Conservation (phyloP, 2,888 invertebrate species). For the Parelbella ahira region DNA sequence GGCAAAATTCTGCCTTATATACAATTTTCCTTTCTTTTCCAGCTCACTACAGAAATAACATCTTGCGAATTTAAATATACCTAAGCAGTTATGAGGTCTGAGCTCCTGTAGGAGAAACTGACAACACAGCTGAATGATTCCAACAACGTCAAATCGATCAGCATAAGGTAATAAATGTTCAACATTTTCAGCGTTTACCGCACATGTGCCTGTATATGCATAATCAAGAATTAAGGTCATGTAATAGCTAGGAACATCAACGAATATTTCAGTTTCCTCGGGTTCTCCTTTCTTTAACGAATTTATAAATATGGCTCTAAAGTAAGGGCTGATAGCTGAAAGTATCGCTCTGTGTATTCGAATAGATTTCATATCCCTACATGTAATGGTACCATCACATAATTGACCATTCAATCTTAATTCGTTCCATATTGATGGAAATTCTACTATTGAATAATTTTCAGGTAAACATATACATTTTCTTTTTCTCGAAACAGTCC, state of each 20-base stretch:
- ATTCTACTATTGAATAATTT: slow-evolving; percentile 81
- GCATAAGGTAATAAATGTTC: slow-evolving; percentile 85
- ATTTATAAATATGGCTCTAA: slow-evolving; percentile 86
- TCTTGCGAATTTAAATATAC: slow-evolving; percentile 85
- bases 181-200: slow-evolving; percentile 83
- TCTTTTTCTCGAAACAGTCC: slow-evolving; percentile 66
- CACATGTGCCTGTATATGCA: slow-evolving; percentile 86
- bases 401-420: slow-evolving; percentile 83
- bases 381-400: slow-evolving; percentile 85
- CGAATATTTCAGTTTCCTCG: slow-evolving; percentile 81
- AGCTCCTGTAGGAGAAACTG: slow-evolving; percentile 83
- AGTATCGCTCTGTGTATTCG: slow-evolving; percentile 85
- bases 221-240: slow-evolving; percentile 86
- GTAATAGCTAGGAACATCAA: slow-evolving; percentile 80
- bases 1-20: slow-evolving; percentile 81
- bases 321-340: slow-evolving; percentile 87
- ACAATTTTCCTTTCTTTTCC: slow-evolving; percentile 81
- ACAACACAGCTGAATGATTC: slow-evolving; percentile 86
- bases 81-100: slow-evolving; percentile 84
- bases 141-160: slow-evolving; percentile 86
- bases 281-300: slow-evolving; percentile 82
- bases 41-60: slow-evolving; percentile 86
- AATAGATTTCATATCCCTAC: slow-evolving; percentile 82
- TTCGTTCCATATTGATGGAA: slow-evolving; percentile 85
- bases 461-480: slow-evolving; percentile 83